These are phyloP conservation scores for Oxyruncus cristatus DNA, from an alignment of 2,113 vertebrate species.

Conservation along the genomic window DNA sequence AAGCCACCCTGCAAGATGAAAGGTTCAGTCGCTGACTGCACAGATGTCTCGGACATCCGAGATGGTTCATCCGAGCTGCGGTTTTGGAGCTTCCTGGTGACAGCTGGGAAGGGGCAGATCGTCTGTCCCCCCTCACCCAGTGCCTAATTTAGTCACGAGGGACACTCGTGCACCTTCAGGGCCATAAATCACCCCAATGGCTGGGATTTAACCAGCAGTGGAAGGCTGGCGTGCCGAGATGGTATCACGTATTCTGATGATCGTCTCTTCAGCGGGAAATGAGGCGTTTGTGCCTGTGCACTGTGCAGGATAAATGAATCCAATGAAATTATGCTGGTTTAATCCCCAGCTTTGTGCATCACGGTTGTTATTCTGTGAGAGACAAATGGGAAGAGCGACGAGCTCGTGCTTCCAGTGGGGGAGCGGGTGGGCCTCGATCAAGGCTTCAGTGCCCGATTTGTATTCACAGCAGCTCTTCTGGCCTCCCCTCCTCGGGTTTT, in stretches of 20 bases:
- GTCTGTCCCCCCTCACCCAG: not conserved
- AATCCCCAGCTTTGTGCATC: not conserved
- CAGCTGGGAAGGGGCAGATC: not conserved
- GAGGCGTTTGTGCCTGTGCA: not conserved
- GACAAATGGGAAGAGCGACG: not conserved
- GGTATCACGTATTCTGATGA: not conserved
- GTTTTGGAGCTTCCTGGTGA: not conserved
- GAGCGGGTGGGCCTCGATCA: not conserved
- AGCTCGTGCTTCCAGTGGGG: accelerated
- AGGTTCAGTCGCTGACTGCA: not conserved
- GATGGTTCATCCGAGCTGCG: not conserved
- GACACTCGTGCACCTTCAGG: not conserved
- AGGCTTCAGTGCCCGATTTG: not conserved
- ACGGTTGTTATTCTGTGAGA: not conserved
- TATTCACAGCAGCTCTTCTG: not conserved
- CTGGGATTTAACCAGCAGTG: not conserved
- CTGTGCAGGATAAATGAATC: not conserved
- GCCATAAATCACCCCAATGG: not conserved
- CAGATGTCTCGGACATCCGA: not conserved
- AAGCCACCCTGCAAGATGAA: not conserved
- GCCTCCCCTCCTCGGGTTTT: not conserved
- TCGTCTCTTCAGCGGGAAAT: not conserved
- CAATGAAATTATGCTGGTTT: accelerated
- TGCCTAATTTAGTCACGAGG: not conserved
- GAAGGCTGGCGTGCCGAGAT: not conserved